Conservation (phyloP, 2,797 vertebrate species). For the Protosalanx chinensis region DNA sequence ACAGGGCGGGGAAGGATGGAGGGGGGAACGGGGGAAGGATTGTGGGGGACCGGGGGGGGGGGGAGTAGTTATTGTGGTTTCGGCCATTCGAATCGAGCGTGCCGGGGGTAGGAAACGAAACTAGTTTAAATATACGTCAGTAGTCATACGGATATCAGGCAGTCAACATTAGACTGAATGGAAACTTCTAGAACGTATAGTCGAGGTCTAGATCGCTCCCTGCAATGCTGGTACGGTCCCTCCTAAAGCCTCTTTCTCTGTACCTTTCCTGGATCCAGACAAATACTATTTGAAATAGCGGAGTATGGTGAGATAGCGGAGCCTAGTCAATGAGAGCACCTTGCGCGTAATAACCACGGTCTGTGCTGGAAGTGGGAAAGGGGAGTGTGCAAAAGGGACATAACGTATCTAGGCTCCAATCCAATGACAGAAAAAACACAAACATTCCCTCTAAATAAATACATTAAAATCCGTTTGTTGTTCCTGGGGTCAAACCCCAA, state of each 20-base stretch:
- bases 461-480: conserved; percentile 37
- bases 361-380: conserved; percentile 22
- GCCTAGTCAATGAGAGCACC: conserved; percentile 41
- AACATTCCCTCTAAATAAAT: conserved; percentile 49
- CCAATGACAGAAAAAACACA: conserved; percentile 45
- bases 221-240: conserved; percentile 35
- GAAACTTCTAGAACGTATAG: neutral
- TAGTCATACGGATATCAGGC: neutral
- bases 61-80: conserved; percentile 56
- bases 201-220: conserved; percentile 28
- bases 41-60: neutral
- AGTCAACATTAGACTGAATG: neutral
- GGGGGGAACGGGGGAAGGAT: conserved; percentile 43
- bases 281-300: conserved; percentile 9
- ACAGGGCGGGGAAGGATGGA: conserved; percentile 56
- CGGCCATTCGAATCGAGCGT: conserved; percentile 45
- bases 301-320: neutral
- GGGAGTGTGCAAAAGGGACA: neutral
- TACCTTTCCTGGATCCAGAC: conserved; percentile 29
- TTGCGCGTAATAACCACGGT: conserved; percentile 36
- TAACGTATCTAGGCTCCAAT: conserved; percentile 2
- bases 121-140: conserved; percentile 17
- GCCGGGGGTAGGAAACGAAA: conserved; percentile 50
- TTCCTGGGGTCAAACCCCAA: conserved; percentile 30
- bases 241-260: conserved; percentile 9